These are phyloP conservation scores for Nothoprocta pentlandii DNA, from an alignment of 2,113 vertebrate species.

Conservation along the genomic window DNA sequence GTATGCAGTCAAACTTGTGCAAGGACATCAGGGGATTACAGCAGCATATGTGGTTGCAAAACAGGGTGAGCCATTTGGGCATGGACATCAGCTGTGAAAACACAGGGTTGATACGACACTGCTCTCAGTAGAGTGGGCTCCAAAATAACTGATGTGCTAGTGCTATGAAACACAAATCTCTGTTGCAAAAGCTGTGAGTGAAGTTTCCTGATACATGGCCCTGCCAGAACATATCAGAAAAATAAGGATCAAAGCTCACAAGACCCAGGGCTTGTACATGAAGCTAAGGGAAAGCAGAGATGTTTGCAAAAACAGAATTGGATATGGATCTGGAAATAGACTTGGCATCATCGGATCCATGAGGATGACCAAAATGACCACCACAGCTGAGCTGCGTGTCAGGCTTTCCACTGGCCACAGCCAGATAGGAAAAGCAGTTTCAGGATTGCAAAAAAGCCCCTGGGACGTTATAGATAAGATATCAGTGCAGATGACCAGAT, in stretches of 20 bases:
- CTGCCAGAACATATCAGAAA: background rate
- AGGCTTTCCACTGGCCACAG: background rate
- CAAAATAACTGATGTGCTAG: background rate
- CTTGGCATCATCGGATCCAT: background rate
- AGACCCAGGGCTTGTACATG: background rate
- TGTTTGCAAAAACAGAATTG: background rate
- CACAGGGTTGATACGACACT: background rate
- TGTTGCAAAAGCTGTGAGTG: background rate
- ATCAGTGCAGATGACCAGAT: background rate
- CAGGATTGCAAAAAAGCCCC: background rate
- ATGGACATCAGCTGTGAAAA: background rate
- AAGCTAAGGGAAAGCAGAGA: background rate
- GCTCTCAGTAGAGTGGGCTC: background rate
- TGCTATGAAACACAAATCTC: background rate
- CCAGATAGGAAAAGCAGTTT: background rate
- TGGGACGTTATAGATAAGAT: background rate
- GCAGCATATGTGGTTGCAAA: constrained; percentile 4
- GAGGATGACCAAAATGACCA: constrained; percentile 3
- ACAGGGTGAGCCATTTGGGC: background rate
- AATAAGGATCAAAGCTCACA: background rate
- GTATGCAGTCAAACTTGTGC: background rate
- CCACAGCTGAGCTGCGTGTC: background rate
- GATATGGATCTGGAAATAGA: constrained; percentile 22
- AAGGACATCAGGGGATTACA: background rate
- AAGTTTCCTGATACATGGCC: background rate